These are phyloP conservation scores for Merodon equestris DNA, from an alignment of 2,888 invertebrate species.

Conservation along the genomic window DNA sequence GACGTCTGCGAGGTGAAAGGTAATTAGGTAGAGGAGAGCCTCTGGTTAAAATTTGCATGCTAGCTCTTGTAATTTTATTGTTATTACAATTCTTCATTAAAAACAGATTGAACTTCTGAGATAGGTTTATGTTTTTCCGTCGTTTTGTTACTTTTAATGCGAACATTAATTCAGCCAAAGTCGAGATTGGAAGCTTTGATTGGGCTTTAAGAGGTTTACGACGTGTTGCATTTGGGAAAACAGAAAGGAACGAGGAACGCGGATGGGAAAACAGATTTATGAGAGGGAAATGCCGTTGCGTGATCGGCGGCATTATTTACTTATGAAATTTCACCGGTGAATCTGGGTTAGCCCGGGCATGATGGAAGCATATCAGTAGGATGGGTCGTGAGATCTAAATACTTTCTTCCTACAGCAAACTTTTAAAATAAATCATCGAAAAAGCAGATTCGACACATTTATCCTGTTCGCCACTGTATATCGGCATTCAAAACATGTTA, in stretches of 20 bases:
- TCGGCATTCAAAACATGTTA: no score
- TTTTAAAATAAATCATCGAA: no score
- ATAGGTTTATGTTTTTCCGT: constrained; percentile 26
- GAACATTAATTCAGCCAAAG: constrained; percentile 6
- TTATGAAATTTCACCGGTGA: no score
- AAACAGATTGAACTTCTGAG: constrained; percentile 45
- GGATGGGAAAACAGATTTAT: constrained; percentile 10
- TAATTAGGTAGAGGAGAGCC: constrained; percentile 48
- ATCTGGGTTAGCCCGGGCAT: no score
- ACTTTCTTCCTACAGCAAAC: no score
- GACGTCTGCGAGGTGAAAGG: constrained; percentile 59
- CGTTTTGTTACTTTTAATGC: constrained; percentile 1
- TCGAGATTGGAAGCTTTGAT: constrained; percentile 28
- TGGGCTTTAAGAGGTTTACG: constrained; percentile 26
- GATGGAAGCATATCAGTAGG: no score
- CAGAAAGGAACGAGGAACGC: no score
- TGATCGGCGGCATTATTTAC: background rate
- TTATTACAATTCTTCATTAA: constrained; percentile 50
- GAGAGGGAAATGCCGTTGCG: constrained; percentile 8
- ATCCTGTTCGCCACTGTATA: no score
- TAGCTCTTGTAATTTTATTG: constrained; percentile 42
- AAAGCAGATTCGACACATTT: no score
- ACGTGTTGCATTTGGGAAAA: constrained; percentile 26
- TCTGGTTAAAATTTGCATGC: constrained; percentile 49
- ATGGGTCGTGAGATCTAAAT: no score